Percentiles rank a stretch among this genome's conserved stretches.
These are phyloP conservation scores for Mormyrus hasselquistii DNA, from an alignment of 2,797 vertebrate genomes.

Conservation along the genomic window DNA sequence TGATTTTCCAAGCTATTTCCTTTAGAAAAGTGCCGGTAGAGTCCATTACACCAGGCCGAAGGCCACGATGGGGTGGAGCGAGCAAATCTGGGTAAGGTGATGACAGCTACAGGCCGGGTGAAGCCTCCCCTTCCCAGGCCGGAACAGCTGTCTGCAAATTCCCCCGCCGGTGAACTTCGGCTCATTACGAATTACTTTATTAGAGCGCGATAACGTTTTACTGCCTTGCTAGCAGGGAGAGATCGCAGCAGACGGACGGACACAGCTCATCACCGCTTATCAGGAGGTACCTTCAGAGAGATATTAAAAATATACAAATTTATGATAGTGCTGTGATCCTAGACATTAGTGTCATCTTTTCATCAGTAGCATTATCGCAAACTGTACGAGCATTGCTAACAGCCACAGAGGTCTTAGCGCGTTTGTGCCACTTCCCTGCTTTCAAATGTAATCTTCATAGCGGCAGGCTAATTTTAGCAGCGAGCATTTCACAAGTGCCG, in stretches of 20 bases:
- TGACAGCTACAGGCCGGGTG: neutral
- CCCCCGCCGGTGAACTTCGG: slow-evolving; percentile 59
- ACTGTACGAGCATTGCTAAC: neutral
- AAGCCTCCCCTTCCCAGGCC: neutral
- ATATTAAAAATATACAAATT: slow-evolving; percentile 38
- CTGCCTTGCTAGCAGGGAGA: slow-evolving; percentile 54
- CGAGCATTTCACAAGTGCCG: neutral
- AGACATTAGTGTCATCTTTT: slow-evolving; percentile 18
- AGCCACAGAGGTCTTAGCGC: neutral
- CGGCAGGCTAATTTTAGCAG: neutral
- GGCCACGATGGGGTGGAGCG: neutral
- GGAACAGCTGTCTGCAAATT: slow-evolving; percentile 40
- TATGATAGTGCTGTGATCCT: slow-evolving; percentile 41
- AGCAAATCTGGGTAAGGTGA: neutral
- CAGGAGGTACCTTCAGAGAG: slow-evolving; percentile 52
- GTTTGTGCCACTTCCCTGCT: neutral
- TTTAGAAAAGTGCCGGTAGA: neutral
- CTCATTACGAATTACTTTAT: slow-evolving; percentile 70
- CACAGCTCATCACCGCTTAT: slow-evolving; percentile 61
- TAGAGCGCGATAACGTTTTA: slow-evolving; percentile 65
- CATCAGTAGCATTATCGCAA: neutral
- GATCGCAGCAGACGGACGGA: slow-evolving; percentile 61
- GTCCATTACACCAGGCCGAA: neutral
- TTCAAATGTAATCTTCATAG: neutral
- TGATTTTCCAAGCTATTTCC: neutral